These are phyloP conservation scores for Nerophis lumbriciformis DNA, from an alignment of 2,113 vertebrate species.

Conservation along the genomic window DNA sequence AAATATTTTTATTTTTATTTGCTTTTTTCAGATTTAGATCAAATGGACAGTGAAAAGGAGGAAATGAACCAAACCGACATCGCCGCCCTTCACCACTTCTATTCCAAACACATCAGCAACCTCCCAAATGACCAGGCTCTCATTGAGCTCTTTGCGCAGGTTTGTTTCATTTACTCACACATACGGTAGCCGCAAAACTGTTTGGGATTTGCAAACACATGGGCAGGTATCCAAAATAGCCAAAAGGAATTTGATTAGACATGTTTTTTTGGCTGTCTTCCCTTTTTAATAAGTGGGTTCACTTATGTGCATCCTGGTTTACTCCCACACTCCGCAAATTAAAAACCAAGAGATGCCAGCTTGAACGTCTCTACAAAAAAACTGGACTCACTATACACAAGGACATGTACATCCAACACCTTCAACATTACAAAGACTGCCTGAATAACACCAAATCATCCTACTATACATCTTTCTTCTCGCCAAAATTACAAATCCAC, in stretches of 20 bases:
- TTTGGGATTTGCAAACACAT: not conserved
- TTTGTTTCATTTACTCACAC: conserved; percentile 40
- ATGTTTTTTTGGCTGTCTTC: not conserved
- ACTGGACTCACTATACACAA: too few species aligned
- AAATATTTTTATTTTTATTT: not conserved
- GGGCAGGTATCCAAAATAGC: not conserved
- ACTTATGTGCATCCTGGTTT: too few species aligned
- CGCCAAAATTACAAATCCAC: too few species aligned
- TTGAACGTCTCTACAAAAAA: too few species aligned
- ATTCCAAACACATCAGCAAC: conserved; percentile 86
- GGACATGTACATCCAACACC: too few species aligned
- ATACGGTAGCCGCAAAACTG: not conserved
- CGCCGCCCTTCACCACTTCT: conserved; percentile 89
- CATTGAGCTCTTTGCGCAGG: conserved; percentile 89
- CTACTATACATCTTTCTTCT: too few species aligned
- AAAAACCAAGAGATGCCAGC: too few species aligned
- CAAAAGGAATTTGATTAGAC: not conserved
- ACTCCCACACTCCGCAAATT: too few species aligned
- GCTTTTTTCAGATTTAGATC: conserved; percentile 81
- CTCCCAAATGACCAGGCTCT: conserved; percentile 79
- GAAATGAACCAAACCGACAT: conserved; percentile 91
- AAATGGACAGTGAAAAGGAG: conserved; percentile 91
- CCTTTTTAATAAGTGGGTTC: not conserved
- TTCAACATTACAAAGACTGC: too few species aligned
- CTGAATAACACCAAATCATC: too few species aligned